Evolutionary conservation across 2,113 vertebrate genomes (phyloP), one percentile per base, ranked within the genome.

Genomic region (Chrysemys picta): DNA sequence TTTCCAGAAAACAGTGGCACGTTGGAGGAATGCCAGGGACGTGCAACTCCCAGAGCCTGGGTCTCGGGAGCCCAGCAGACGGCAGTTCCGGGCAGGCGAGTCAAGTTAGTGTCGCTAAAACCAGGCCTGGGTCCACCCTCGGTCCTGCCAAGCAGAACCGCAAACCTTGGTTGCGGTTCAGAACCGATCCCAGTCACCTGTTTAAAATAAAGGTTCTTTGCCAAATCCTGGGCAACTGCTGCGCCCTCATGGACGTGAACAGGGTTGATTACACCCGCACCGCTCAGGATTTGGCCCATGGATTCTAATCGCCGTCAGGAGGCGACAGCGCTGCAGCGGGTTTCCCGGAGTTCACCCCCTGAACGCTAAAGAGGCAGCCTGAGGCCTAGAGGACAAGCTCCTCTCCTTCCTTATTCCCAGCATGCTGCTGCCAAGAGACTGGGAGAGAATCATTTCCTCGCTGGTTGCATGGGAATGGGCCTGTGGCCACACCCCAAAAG

Each of bases 121-220:
- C 2, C 5, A 16, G 38, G 12, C 42, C 75, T 13, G 12, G 75
- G 10, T 47, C 75, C 22, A 27, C 6, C 38, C 42, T 47, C 75
- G 6, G 12, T 45, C 9, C 75, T 7, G 42, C 75, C 3, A 10
- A 47, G 42, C 75, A 45, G 72, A 45, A 25, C 38, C 3, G 21
- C 22, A 3, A 76, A 2, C n/a, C 38, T 42, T 35, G 59, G 6
- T 25, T 25, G n/a, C 1, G n/a, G 65, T 21, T 72, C 42, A 24
- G 47, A 13, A 14, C 12, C 3, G 19, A 38, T 8, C 17, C 35
- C 17, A 8, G 9, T 10, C 4, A 3, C 8, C 8, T n/a, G 10
- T 35, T 35, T 31, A 35, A n/a, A 35, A n/a, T 19, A 9, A 8
- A 45, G 38, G 42, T 7, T 45, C 72, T 76, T 45, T 0, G 22